Evolutionary conservation across 2,113 vertebrate genomes (phyloP).

Genomic region (Podocnemis expansa): DNA sequence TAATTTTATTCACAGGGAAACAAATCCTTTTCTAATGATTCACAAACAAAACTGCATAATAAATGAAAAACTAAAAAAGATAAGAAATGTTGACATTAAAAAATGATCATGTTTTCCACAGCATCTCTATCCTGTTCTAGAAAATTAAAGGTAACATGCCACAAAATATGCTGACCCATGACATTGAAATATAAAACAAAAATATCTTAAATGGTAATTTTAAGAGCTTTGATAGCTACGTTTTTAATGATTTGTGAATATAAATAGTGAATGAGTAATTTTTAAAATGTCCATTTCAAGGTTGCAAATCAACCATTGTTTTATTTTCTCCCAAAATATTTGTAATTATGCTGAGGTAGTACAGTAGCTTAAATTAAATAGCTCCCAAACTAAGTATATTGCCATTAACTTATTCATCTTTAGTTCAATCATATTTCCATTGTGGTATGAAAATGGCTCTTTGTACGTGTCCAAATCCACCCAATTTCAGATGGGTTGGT

Average conservation of each 20-base stretch:
- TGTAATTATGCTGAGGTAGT: constrained; percentile 61
- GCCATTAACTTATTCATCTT: constrained; percentile 33
- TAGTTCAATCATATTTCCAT: neutral
- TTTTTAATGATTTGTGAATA: neutral
- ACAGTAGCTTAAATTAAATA: constrained; percentile 57
- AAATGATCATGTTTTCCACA: neutral
- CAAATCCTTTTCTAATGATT: neutral
- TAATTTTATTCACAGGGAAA: neutral
- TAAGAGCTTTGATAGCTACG: neutral
- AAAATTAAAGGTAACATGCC: neutral
- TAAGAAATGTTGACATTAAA: neutral
- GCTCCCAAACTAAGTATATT: neutral
- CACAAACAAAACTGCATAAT: neutral
- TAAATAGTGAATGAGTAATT: neutral
- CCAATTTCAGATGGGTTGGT: neutral
- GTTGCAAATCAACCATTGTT: constrained; percentile 52
- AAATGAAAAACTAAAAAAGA: neutral
- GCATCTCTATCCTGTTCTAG: neutral
- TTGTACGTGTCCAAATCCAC: neutral
- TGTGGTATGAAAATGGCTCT: neutral
- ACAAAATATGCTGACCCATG: neutral
- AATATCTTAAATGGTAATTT: neutral
- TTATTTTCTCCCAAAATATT: constrained; percentile 62
- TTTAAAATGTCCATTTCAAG: constrained; percentile 46
- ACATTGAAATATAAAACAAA: neutral